Base-by-base conservation (phyloP, 1,140 invertebrate species). In the Oryzaephilus surinamensis region DNA sequence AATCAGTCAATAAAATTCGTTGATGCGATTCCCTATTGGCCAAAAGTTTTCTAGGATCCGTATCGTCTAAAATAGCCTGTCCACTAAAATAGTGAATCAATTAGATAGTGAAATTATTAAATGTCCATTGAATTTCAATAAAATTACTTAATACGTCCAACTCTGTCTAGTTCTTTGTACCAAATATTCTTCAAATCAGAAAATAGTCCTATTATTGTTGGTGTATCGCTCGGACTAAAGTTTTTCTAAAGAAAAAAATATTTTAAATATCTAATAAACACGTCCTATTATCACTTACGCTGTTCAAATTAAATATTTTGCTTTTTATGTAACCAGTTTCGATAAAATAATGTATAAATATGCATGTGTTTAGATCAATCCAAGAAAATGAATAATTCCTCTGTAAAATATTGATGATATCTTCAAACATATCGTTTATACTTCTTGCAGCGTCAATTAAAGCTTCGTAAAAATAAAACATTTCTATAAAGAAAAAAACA, bases 321-420 rank as follows among this genome's bases (percentile, higher is more conserved):
- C 6, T 21, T 21, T 21, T 21, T 6, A 35, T 24, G 20, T 43
- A 43, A 11, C 46, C 39, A 28, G 48, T 50, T 44, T 51, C 48
- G 47, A 47, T 53, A 41, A 55, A 55, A 37, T 46, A 47, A 33
- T 47, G 45, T 33, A 53, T 51, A 38, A 55, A 55, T 29, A 55
- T 42, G 38, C 45, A 51, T 18, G 46, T 53, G 27, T 55, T 55
- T 31, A 52, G 53, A 24, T 55, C 53, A 30, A 55, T 40, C 53
- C 53, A 55, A 28, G 45, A 45, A 16, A 55, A 41, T 24, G 38
- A 38, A 29, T 52, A 55, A 12, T 45, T 52, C 21, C 49, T 52
- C 15, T 43, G 50, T 18, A 52, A 38, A 16, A 55, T 33, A 41
- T 48, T 48, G 31, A 53, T 51, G 32, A 55, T 45, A 11, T 53